phyloP scores from a whole-genome alignment of 2,113 vertebrate genomes.

The Urocolius indicus region DNA sequence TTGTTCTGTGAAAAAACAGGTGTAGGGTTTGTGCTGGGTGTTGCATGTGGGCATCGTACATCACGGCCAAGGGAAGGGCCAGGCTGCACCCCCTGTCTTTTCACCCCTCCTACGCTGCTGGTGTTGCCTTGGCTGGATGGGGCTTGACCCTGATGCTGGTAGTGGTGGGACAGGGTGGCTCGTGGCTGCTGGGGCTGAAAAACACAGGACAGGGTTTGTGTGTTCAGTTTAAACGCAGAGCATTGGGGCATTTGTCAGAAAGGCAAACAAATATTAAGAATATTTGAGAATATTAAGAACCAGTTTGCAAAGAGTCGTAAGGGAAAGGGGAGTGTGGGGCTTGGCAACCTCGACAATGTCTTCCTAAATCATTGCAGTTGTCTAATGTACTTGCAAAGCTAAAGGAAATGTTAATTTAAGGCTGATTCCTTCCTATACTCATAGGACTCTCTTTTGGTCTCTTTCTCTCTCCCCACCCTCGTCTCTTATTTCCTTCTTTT shows the following conservation, averaged over 20 bases:
- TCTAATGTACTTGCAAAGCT: neutral
- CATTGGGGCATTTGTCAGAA: neutral
- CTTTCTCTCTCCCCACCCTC: neutral
- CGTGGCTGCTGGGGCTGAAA: neutral
- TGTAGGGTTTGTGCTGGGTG: neutral
- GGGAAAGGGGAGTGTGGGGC: neutral
- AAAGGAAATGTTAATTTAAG: neutral
- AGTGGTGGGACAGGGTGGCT: no score
- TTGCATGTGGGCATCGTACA: accelerated
- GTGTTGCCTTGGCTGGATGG: neutral
- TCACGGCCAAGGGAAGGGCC: neutral
- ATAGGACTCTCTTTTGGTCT: neutral
- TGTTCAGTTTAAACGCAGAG: neutral
- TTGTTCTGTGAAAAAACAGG: neutral
- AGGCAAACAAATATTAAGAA: neutral
- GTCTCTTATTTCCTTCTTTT: neutral
- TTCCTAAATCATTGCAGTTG: neutral
- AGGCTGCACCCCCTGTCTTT: neutral
- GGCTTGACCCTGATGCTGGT: accelerated
- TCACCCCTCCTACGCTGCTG: accelerated
- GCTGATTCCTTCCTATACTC: neutral
- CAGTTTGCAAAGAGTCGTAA: neutral
- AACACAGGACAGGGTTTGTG: neutral
- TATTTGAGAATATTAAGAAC: no score
- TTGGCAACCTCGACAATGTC: neutral